Evolutionary conservation across 1,140 invertebrate species (phyloP), one percentile per base, ranked within the genome.

Genomic region (Ostrea denselamellosa): DNA sequence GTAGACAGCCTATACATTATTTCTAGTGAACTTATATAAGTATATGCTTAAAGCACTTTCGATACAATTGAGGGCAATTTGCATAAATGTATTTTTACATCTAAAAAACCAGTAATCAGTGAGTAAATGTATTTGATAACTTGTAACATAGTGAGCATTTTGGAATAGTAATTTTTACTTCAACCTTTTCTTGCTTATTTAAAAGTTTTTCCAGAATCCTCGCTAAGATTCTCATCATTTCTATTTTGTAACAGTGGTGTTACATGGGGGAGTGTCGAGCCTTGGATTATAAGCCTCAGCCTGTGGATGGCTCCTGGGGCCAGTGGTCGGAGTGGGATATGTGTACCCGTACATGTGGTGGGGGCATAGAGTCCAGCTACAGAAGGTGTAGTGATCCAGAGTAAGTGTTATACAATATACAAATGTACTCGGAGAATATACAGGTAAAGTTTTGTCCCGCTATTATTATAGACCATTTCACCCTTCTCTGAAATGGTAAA

Each of bases 271-370:
- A 97, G 88, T 99, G 98, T 93, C 96, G 97, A 8, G 88, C 91
- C 95, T 88, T 90, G 94, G 96, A 90, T 58, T 93, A 90, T 89
- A 91, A 86, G 86, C 92, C 92, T 10, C 90, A 95, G 93, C 96
- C 96, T 0, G 95, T 98, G 7, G 95, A 98, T 91, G 98, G 98
- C 19, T 96, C 96, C 5, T 99, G 98, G 98, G 97, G 98, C 0
- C 94, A 95, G 0, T 99, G 98, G 98, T 95, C 96, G 91, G 65
- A 92, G 2, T 97, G 96, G 97, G 96, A 96, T 0, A 94, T 96
- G 1, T 99, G 98, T 92, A 97, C 97, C 4, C 95, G 98, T 34
- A 96, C 96, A 0, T 99, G 98, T 93, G 98, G 97, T 0, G 98
- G 98, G 2, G 98, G 98, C 17, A 96, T 99, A 4, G 96, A 97